Base-by-base conservation (phyloP, 2,888 invertebrate species). In the Noctua fimbriata region DNA sequence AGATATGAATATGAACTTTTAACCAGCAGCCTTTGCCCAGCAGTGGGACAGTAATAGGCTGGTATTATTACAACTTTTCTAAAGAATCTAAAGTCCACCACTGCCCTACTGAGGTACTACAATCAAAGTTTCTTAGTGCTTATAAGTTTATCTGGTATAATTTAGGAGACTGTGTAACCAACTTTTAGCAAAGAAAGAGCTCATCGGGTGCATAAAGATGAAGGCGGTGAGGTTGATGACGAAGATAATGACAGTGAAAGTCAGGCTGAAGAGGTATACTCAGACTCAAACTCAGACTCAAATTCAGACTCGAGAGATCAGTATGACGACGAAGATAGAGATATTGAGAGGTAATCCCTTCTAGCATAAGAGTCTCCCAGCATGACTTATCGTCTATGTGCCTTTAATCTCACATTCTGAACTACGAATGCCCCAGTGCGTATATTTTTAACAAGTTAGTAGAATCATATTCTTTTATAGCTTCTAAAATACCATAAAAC, bases 261-360 rank as follows among this genome's bases (percentile, higher is more conserved):
- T 44, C 92, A 92, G 67, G 85, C 85, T 58, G 92, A 93, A 55
- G 92, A 93, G 52, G 94, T 94, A 66, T 93, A 94, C 6, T 88
- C 91, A 49, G 91, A 94, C 76, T 36, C 36, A 7, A 41, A 41
- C 41, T 41, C 41, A 41, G 41, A 94, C 76, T 36, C 36, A 7
- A 41, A 41, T 7, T 41, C 41, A 41, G 41, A 41, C 41, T 84
- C 87, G 6, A 92, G 89, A 55, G 93, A 93, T 60, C 91, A 93
- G 16, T 91, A 94, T 81, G 92, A 94, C 16, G 93, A 94, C 24
- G 91, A 92, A 67, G 91, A 93, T 71, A 92, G 88, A 58, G 82
- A 74, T 78, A 87, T 94, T 74, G 91, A 94, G 87, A 93, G 94
- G 95, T 95, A 91, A 55, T 32, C 52, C 18, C 9, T 52, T 66